phyloP scores from a whole-genome alignment of 2,797 vertebrate genomes.

The Buceros bicornis region DNA sequence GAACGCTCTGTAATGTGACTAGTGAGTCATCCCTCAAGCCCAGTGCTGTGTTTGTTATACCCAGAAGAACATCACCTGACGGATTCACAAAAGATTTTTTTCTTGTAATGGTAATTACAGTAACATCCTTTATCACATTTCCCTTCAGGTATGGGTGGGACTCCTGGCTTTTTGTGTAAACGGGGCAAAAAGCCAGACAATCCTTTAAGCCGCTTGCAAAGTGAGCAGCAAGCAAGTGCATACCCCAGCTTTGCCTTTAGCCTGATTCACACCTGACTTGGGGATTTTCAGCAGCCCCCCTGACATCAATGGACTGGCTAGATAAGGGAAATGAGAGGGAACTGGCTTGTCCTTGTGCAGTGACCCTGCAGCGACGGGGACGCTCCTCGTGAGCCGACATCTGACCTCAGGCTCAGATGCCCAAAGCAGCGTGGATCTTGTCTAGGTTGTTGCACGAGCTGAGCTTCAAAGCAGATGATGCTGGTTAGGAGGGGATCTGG shows the following conservation, averaged over 20 bases:
- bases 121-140: neutral
- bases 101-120: neutral
- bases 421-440: neutral
- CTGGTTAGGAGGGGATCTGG: neutral
- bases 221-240: neutral
- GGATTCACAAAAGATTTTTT: neutral
- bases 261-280: neutral
- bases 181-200: neutral
- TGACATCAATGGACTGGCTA: neutral
- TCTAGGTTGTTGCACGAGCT: neutral
- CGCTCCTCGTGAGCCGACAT: rapidly evolving
- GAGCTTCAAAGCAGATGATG: neutral
- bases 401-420: neutral
- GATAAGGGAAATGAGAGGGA: neutral
- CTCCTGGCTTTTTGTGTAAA: neutral
- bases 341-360: rapidly evolving
- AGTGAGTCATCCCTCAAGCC: neutral
- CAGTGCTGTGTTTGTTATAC: neutral
- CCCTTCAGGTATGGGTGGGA: neutral
- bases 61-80: neutral
- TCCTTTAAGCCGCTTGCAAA: neutral
- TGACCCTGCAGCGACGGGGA: neutral
- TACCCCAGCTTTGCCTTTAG: neutral
- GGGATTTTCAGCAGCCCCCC: neutral
- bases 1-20: neutral